Conservation (phyloP, 2,888 invertebrate genomes). For the Scaeva pyrastri region DNA sequence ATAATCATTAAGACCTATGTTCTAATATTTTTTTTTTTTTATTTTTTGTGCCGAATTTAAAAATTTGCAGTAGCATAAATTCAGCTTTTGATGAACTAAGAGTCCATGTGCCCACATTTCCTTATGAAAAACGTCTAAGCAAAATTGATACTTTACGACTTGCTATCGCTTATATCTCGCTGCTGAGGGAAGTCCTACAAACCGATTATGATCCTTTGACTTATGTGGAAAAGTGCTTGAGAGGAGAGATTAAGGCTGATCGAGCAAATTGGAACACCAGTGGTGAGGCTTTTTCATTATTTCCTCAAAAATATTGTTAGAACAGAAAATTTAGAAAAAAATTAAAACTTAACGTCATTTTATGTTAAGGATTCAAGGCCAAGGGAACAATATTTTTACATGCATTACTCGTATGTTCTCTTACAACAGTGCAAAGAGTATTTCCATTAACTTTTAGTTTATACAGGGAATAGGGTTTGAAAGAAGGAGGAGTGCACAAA, state of each 20-base stretch:
- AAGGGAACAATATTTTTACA: too few species aligned
- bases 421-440: too few species aligned
- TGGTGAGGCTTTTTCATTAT: conserved; percentile 86
- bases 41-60: conserved; percentile 51
- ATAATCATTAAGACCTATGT: not conserved
- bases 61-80: conserved; percentile 96
- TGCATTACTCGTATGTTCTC: too few species aligned
- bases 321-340: too few species aligned
- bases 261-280: conserved; percentile 98
- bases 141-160: conserved; percentile 99
- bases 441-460: too few species aligned
- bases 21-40: conserved; percentile 9
- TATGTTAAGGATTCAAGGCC: too few species aligned
- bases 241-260: conserved; percentile 95
- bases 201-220: conserved; percentile 96
- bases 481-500: too few species aligned
- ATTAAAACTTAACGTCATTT: too few species aligned
- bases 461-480: too few species aligned
- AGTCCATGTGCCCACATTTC: conserved; percentile 99
- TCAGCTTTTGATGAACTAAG: conserved; percentile 99
- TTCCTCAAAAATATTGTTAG: not conserved
- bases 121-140: conserved; percentile 98
- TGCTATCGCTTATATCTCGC: conserved; percentile 98
- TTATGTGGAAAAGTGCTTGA: conserved; percentile 95
- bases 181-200: conserved; percentile 94